phyloP scores from a whole-genome alignment of 2,797 vertebrate genomes.

The Chromobotia macracanthus region DNA sequence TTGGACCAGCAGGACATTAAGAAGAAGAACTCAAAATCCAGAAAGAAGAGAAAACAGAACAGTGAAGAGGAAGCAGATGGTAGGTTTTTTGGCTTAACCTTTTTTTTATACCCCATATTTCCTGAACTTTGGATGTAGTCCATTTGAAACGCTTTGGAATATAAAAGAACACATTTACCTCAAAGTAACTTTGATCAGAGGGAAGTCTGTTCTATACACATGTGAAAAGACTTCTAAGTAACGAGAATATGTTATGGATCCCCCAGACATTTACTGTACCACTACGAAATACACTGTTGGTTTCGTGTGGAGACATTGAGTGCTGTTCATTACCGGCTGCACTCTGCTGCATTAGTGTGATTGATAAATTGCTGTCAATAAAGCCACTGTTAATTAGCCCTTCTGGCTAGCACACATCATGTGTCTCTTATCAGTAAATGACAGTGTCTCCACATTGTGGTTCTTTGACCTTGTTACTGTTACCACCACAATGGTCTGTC shows the following conservation, averaged over 20 bases:
- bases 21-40: slow-evolving; percentile 91
- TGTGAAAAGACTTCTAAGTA: not conserved
- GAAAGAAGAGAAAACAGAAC: slow-evolving; percentile 91
- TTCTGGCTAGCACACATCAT: slow-evolving; percentile 35
- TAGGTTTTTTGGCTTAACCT: slow-evolving; percentile 49
- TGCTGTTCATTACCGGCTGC: slow-evolving; percentile 58
- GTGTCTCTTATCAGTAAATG: slow-evolving; percentile 61
- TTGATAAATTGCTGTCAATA: slow-evolving; percentile 57
- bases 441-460: slow-evolving; percentile 60
- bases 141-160: not conserved
- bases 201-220: not conserved
- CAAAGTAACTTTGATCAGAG: not conserved
- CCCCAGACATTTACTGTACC: not conserved
- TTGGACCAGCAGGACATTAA: slow-evolving; percentile 87
- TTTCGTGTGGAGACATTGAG: slow-evolving; percentile 52
- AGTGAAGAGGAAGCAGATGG: slow-evolving; percentile 82
- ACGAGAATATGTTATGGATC: not conserved
- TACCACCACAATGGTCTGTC: slow-evolving; percentile 62
- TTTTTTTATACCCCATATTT: slow-evolving; percentile 10
- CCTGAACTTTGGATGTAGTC: not conserved
- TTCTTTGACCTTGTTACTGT: slow-evolving; percentile 59
- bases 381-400: slow-evolving; percentile 53
- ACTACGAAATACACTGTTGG: not conserved
- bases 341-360: not conserved
- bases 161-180: not conserved